Base-by-base conservation (phyloP, 2,888 invertebrate species). In the Thereva unica region DNA sequence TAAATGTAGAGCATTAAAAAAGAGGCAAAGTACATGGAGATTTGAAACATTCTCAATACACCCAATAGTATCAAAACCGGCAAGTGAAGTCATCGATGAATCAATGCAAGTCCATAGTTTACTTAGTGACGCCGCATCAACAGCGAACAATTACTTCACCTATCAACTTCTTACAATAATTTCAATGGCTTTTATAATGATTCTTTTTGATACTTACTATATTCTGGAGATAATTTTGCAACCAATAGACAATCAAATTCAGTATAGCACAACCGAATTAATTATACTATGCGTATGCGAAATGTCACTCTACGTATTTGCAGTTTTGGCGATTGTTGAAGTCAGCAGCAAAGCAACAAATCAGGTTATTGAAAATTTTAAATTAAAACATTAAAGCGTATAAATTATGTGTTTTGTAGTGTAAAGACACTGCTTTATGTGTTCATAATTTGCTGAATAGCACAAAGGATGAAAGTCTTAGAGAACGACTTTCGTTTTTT, bases 201-300 rank as follows among this genome's bases (percentile, higher is more conserved):
- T 80, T 47, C 79, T 81, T 8, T 80, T 80, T 35, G 80, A 81
- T 76, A 79, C 80, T 0, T 80, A 81, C 50, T 80, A 81, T 65
- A 78, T 80, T 3, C 70, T 81, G 55, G 80, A 80, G 53, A 79
- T 78, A 0, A 66, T 80, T 5, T 67, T 80, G 61, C 79, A 78
- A 42, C 78, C 78, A 70, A 76, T 78, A 38, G 76, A 76, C 55
- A 72, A 77, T 3, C 79, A 78, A 56, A 76, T 77, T 64, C 78
- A 79, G 72, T 78, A 79, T 67, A 78, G 78, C 45, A 78, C 78
- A 0, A 76, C 74, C 3, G 79, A 79, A 64, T 81, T 80, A 66
- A 77, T 81, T 0, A 78, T 78, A 4, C 81, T 80, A 68, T 81
- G 80, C 69, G 78, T 78, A 0, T 80, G 79, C 59, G 81, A 80